phyloP scores from a whole-genome alignment of 2,888 invertebrate species.

The Anagyrus pseudococci region DNA sequence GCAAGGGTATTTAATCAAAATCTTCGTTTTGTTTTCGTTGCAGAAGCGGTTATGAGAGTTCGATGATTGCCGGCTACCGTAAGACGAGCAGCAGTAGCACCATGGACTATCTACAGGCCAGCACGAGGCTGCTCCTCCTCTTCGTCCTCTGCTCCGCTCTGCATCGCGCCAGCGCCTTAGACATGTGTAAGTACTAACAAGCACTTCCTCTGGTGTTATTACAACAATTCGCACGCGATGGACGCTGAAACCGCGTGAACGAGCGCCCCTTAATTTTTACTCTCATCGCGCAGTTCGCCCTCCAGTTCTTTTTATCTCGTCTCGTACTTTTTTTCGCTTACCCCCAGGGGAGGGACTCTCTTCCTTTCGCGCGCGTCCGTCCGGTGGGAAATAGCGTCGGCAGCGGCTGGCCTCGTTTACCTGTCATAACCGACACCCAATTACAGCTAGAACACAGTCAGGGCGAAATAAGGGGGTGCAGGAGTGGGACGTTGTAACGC shows the following conservation, averaged over 20 bases:
- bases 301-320: background rate
- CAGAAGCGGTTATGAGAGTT: constrained; percentile 59
- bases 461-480: constrained; percentile 8
- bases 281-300: background rate
- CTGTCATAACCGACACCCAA: constrained; percentile 33
- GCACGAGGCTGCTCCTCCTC: constrained; percentile 51
- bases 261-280: too few relatives aligned
- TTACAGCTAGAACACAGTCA: constrained; percentile 10
- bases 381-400: too few relatives aligned
- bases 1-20: background rate
- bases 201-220: constrained; percentile 1
- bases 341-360: too few relatives aligned
- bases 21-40: constrained; percentile 41
- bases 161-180: constrained; percentile 48
- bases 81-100: constrained; percentile 38
- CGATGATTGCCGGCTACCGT: constrained; percentile 57
- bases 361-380: background rate
- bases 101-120: constrained; percentile 55
- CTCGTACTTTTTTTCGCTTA: background rate
- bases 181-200: constrained; percentile 56
- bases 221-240: constrained; percentile 1
- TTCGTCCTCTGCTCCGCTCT: constrained; percentile 50
- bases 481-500: background rate
- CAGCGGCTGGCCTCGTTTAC: constrained; percentile 20
- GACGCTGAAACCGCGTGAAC: background rate